These are phyloP conservation scores for Apaloderma vittatum DNA, from an alignment of 2,113 vertebrate species.

Conservation along the genomic window DNA sequence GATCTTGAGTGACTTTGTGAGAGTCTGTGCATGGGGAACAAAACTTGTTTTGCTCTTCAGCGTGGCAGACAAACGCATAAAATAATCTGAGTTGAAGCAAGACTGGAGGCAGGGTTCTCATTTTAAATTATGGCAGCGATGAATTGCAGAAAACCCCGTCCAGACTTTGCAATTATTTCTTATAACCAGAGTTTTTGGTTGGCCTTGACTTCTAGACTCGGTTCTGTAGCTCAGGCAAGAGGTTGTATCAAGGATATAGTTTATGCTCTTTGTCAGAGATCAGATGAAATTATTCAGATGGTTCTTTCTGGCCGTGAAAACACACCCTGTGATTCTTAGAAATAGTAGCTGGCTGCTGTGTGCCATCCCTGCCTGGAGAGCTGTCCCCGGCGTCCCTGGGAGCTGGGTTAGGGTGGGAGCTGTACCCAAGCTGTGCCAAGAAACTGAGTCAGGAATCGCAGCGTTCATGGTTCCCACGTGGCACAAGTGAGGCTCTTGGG, in stretches of 20 bases:
- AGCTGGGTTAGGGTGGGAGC: not conserved
- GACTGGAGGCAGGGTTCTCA: not conserved
- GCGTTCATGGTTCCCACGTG: not conserved
- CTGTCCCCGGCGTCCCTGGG: not conserved
- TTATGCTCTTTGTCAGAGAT: not conserved
- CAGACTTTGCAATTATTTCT: not conserved
- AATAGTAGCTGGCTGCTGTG: not conserved
- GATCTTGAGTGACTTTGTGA: not conserved
- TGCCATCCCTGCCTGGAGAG: not conserved
- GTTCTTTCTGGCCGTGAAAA: not conserved
- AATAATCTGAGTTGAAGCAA: not conserved
- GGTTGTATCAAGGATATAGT: not conserved
- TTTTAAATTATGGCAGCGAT: not conserved
- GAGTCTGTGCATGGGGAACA: not conserved
- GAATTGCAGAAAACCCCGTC: not conserved
- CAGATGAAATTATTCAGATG: not conserved
- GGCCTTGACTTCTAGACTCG: not conserved
- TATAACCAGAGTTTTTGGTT: not conserved
- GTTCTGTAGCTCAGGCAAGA: not conserved
- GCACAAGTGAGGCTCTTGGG: not conserved
- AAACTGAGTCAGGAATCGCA: not conserved
- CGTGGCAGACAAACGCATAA: accelerated
- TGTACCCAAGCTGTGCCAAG: not conserved
- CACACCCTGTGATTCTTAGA: not conserved
- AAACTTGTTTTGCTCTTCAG: not conserved